Evolutionary conservation across 53 echinoderm and acorn worm genomes (phyloP), one percentile per base, ranked within the genome.

Genomic region (Mesocentrotus franciscanus): DNA sequence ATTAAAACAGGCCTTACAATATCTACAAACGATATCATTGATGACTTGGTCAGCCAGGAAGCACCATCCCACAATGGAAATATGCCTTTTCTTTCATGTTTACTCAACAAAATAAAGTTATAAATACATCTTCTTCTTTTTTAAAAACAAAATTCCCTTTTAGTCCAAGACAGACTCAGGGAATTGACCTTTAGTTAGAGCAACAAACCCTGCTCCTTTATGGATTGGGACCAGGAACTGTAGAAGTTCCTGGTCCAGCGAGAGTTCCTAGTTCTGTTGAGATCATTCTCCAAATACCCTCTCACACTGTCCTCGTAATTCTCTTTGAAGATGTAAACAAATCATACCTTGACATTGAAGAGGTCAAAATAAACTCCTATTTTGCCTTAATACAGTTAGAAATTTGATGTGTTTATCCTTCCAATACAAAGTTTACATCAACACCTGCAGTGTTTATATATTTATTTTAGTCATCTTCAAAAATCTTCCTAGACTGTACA

Each of bases 361-460:
- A 78, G 34, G 15, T 84, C 84, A 78, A 78, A 42, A 42, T 42
- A 49, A 18, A 49, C 22, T 14, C 6, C 9, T 84, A n/a, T 22
- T 42, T 49, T 15, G 29, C 17, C 49, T 84, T 0, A 17, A 36
- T 84, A 39, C 17, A 49, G 22, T 20, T 17, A 42, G 49, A 84
- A 84, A 84, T 84, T 39, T 84, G 84, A 84, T 18, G 49, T 84
- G 18, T 84, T 49, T 84, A 36, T 36, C 18, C 84, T 78, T 49
- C 7, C 24, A 42, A 8, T 42, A 9, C 18, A 84, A 39, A 84
- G 84, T 84, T 84, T 27, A 42, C 20, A 84, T 49, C 3, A 49
- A 84, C 35, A 83, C 33, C 32, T 76, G 10, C 7, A 17, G 12
- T 39, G 16, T 83, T 84, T 7, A 22, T 84, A 9, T 42, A 20